Conservation (phyloP, 2,113 vertebrate species). For the Otus sunia region DNA sequence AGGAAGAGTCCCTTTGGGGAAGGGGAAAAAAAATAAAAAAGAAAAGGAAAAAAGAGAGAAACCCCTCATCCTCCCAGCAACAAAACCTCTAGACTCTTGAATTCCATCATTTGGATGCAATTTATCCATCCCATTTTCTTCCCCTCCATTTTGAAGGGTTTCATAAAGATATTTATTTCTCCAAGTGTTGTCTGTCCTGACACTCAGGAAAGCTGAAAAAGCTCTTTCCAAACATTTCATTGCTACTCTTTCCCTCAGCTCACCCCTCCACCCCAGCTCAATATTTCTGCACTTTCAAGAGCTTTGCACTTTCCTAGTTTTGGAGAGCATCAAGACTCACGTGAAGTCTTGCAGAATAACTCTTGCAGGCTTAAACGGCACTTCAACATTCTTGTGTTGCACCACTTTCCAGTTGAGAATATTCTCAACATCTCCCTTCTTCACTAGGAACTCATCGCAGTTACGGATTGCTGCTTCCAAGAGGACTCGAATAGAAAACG, state of each 20-base stretch:
- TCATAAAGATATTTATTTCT: neutral
- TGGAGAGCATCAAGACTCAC: slow-evolving; percentile 73
- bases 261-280: neutral
- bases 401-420: slow-evolving; percentile 91
- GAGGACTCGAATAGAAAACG: slow-evolving; percentile 92
- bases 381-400: slow-evolving; percentile 88
- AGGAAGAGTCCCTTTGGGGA: neutral
- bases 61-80: neutral
- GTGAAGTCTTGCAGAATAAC: slow-evolving; percentile 98
- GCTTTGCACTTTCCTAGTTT: neutral
- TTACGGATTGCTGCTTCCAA: slow-evolving; percentile 92
- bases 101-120: neutral
- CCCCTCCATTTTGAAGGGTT: neutral
- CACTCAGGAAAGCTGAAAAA: neutral
- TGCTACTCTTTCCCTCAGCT: neutral
- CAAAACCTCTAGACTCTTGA: neutral
- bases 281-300: neutral
- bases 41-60: neutral
- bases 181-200: neutral
- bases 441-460: slow-evolving; percentile 94
- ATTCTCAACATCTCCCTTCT: slow-evolving; percentile 88
- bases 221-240: neutral
- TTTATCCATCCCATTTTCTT: neutral
- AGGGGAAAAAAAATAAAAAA: neutral
- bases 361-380: slow-evolving; percentile 92